Base-by-base conservation (phyloP, 2,113 vertebrate genomes). In the Alouatta palliata region DNA sequence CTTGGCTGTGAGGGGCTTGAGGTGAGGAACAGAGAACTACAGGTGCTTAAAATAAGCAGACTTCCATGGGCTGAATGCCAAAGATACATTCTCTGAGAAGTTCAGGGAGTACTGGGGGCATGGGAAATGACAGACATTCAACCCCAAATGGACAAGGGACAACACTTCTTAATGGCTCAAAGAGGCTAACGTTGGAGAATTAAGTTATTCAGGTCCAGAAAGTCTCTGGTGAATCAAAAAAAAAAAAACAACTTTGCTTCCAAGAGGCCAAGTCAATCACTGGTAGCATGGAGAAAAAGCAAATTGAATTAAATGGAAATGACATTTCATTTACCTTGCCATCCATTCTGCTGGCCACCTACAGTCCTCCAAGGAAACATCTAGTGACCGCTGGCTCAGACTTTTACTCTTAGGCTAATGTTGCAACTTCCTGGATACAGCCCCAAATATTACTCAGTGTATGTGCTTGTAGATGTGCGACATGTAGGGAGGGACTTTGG, bases 231-330 rank as follows among this genome's bases (percentile, higher is more conserved):
- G 10, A 81, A 68, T 76, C 27, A 54, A 11, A 47, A 58, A 54
- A 11, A 47, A 58, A 40, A 68, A 95, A 91, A 37, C 35, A 71
- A 21, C 1, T 45, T 90, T 61, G 16, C n/a, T 49, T 94, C 75
- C 84, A 73, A 90, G 30, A 84, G n/a, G 45, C 54, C 87, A 70
- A 68, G 56, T 52, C 49, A 86, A 49, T 56, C 84, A 45, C 35
- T 94, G 73, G 54, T 17, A 84, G 54, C 52, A 91, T n/a, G n/a
- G 43, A 93, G 54, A 68, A 89, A 92, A 79, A 91, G 6, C 35
- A 92, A 87, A 93, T 14, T 90, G 83, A 97, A 85, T 92, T 94
- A 86, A 96, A 90, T 45, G 68, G 37, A 93, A 95, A 97, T 87
- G 89, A 87, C 43, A 77, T 77, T 94, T 94, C 54, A 96, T 94